Base-by-base conservation (phyloP, 1,140 invertebrate species). In the Chironomus tepperi region DNA sequence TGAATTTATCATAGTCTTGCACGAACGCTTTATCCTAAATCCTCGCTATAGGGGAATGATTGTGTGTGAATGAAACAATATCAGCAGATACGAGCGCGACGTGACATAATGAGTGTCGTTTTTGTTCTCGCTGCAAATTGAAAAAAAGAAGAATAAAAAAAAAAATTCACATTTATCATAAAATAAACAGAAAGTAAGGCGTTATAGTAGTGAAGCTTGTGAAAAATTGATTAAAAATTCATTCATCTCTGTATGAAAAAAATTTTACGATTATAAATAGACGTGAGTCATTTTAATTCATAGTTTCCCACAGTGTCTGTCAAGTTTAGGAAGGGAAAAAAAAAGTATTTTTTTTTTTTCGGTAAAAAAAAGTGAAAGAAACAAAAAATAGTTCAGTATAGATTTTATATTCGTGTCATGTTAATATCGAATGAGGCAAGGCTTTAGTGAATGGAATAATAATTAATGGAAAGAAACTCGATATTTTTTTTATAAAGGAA, bases 71-170 rank as follows among this genome's bases (percentile, higher is more conserved):
- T 57, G 47, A 57, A 57, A 57, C 47, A 57, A 57, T 57, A 57
- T 57, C 47, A n/a, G 47, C 47, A 57, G 47, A 57, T 57, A 57
- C 47, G 47, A 57, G 47, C 47, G 47, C 47, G 12, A 57, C 47
- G 47, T 57, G 47, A 12, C 47, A 57, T 57, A 57, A 57, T 57
- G 47, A 57, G 47, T 57, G n/a, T 57, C 47, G 47, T 57, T 57
- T 57, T 57, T 57, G 47, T 57, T 57, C n/a, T 57, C n/a, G 47
- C 47, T 57, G 47, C 47, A 57, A 57, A 57, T 57, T 57, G n/a
- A 57, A 15, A 57, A 57, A 57, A 47, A 47, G n/a, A 57, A 57
- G 47, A 57, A 12, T 12, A n/a, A 57, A 57, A 57, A 57, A 57
- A 57, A 57, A 57, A 57, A 57, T 57, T 57, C 47, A 15, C n/a